These are phyloP conservation scores for Sterrhoptilus dennistouni DNA, from an alignment of 2,113 vertebrate genomes.

Conservation along the genomic window DNA sequence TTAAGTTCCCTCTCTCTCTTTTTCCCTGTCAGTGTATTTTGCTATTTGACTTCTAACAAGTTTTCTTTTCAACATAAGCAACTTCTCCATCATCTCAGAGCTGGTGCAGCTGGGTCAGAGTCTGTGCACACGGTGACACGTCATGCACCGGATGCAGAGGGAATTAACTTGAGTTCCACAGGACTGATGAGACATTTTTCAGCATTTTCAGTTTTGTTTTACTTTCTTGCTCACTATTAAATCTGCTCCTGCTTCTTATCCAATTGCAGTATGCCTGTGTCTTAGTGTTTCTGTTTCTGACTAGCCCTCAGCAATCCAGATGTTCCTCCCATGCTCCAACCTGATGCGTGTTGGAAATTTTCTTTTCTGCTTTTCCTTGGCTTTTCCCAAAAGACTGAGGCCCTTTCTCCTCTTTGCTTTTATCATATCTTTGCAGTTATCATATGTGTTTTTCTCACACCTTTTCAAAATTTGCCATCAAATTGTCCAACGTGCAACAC, in stretches of 20 bases:
- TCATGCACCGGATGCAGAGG: not conserved
- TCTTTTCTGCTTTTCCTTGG: not conserved
- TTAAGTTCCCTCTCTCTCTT: not conserved
- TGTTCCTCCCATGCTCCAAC: not conserved
- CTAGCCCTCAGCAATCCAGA: not conserved
- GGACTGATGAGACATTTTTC: not conserved
- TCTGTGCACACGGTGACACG: not conserved
- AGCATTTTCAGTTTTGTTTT: not conserved
- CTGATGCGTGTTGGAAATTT: not conserved
- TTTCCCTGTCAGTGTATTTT: not conserved
- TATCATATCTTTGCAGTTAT: not conserved
- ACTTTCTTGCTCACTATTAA: not conserved
- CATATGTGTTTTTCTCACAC: not conserved
- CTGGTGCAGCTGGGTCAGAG: not conserved
- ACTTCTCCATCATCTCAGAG: not conserved
- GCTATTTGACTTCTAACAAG: not conserved
- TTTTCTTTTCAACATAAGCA: not conserved
- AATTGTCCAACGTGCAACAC: not conserved
- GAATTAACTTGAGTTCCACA: not conserved
- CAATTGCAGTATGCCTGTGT: not conserved
- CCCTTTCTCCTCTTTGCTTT: not conserved
- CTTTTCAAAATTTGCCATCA: not conserved
- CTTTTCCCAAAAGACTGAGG: not conserved
- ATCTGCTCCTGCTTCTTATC: not conserved
- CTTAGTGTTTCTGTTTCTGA: not conserved